A percentile compares a stretch with the other conserved stretches of the same genome.
phyloP scores from a whole-genome alignment of 1,140 invertebrate species.

The Alviniconcha marisindica region DNA sequence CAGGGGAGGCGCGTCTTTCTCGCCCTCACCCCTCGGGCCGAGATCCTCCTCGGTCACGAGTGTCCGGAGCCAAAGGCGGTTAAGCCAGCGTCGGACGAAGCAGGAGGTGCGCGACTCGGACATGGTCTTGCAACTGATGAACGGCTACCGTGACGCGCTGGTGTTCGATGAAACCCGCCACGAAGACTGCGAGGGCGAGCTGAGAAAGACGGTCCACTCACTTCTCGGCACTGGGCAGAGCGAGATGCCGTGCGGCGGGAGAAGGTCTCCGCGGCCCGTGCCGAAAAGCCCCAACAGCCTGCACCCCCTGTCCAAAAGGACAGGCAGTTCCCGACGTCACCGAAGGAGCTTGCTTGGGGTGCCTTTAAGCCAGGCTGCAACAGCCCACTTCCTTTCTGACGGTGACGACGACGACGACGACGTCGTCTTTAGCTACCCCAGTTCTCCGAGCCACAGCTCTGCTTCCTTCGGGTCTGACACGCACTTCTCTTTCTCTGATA shows the following conservation, averaged over 20 bases:
- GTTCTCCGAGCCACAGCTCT: not conserved
- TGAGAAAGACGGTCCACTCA: not conserved
- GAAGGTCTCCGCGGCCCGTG: not conserved
- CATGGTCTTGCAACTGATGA: conserved; percentile 12
- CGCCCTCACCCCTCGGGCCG: not conserved
- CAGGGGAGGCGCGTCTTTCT: not conserved
- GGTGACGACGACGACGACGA: not conserved
- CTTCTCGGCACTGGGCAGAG: not conserved
- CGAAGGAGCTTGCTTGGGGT: not conserved
- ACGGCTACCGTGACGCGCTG: conserved; percentile 37
- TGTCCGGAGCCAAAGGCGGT: not conserved
- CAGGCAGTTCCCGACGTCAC: not conserved
- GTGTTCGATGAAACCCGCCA: conserved; percentile 10
- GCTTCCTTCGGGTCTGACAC: not conserved
- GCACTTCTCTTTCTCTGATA: not conserved
- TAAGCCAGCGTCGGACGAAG: not conserved
- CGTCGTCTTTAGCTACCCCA: not conserved
- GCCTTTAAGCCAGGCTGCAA: not conserved
- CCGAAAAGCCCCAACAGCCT: not conserved
- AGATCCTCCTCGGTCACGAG: not conserved
- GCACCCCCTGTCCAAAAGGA: not conserved
- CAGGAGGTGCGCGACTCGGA: not conserved
- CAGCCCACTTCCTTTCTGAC: too few relatives aligned
- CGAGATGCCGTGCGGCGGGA: not conserved
- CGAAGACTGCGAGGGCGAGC: not conserved